These are phyloP conservation scores for Copsychus sechellarum DNA, from an alignment of 2,113 vertebrate genomes.

Conservation along the genomic window DNA sequence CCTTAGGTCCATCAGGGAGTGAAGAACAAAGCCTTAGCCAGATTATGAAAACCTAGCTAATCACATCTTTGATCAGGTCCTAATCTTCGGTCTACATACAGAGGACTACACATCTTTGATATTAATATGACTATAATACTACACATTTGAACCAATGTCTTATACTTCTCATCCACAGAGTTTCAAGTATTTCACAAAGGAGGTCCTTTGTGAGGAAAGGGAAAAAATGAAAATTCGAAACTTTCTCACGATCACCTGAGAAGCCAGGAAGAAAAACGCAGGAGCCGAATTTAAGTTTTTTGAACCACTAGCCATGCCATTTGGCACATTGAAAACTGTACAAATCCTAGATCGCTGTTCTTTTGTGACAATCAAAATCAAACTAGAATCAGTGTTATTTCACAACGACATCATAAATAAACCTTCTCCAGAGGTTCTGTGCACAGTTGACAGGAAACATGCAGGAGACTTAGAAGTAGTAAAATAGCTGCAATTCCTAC, in stretches of 20 bases:
- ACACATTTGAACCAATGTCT: neutral
- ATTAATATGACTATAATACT: neutral
- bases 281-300: neutral
- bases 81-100: neutral
- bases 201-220: neutral
- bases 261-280: neutral
- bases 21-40: neutral
- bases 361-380: neutral
- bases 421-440: neutral
- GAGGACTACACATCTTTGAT: neutral
- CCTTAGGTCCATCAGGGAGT: neutral
- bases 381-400: neutral
- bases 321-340: neutral
- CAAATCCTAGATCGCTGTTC: neutral
- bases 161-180: neutral
- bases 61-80: neutral
- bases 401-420: neutral
- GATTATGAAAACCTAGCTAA: neutral
- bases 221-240: neutral
- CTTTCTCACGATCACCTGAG: accelerated
- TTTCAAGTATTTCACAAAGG: neutral
- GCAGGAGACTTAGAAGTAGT: neutral
- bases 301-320: neutral
- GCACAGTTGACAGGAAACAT: neutral
- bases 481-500: neutral